These are phyloP conservation scores for Platycnemis pennipes DNA, from an alignment of 2,888 invertebrate genomes.

Conservation along the genomic window DNA sequence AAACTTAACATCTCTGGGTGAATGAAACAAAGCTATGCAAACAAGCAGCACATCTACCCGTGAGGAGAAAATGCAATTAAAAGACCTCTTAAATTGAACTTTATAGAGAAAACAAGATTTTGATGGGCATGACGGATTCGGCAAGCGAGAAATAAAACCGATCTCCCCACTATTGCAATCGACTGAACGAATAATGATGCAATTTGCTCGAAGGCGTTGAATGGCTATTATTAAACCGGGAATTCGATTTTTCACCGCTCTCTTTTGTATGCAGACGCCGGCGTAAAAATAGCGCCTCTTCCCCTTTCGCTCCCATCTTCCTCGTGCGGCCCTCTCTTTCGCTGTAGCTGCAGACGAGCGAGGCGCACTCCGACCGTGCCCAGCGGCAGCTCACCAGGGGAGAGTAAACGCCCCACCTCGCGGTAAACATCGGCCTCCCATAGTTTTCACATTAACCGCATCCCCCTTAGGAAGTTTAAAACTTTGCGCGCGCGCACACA, in stretches of 20 bases:
- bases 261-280: neutral
- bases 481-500: neutral
- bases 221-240: neutral
- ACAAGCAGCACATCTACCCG: too few relatives aligned
- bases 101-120: neutral
- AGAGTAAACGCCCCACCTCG: neutral
- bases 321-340: neutral
- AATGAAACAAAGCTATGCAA: neutral
- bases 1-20: neutral
- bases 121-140: neutral
- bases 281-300: conserved; percentile 4
- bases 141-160: neutral
- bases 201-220: neutral
- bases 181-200: neutral
- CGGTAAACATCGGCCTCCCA: neutral
- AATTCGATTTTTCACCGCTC: neutral
- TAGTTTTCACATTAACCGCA: neutral
- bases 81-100: neutral
- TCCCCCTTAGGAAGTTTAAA: neutral
- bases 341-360: neutral
- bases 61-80: neutral
- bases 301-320: neutral
- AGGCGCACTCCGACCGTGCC: neutral
- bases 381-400: too few relatives aligned
- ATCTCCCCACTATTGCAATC: neutral